phyloP scores from a whole-genome alignment of 2,888 invertebrate species.

The Drosophila bunnanda region DNA sequence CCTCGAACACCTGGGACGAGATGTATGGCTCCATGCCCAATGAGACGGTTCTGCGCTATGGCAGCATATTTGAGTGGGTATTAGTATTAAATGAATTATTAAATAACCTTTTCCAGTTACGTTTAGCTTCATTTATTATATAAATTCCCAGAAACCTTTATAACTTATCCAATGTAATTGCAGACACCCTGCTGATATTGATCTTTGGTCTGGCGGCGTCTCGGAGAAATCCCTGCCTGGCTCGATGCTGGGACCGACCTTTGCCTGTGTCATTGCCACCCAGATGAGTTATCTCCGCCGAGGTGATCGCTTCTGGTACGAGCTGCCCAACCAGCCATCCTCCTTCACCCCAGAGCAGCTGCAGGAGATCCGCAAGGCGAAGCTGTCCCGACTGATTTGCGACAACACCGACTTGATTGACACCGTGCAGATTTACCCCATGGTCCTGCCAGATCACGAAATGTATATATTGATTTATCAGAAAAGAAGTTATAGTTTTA shows the following conservation, averaged over 20 bases:
- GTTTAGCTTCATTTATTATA: not conserved
- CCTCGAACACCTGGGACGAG: constrained; percentile 90
- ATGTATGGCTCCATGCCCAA: constrained; percentile 95
- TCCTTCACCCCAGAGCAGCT: constrained; percentile 95
- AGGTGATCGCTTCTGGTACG: constrained; percentile 98
- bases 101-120: no score
- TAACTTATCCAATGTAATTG: not conserved
- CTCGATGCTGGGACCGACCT: constrained; percentile 96
- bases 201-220: constrained; percentile 97
- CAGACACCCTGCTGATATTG: constrained; percentile 95
- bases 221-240: constrained; percentile 95
- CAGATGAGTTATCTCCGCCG: constrained; percentile 95
- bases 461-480: constrained; percentile 88
- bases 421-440: constrained; percentile 95
- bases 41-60: constrained; percentile 92
- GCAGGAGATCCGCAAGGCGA: constrained; percentile 91
- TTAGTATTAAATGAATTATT: no score
- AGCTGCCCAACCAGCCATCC: constrained; percentile 95
- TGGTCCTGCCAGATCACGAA: constrained; percentile 96
- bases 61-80: constrained; percentile 91
- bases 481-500: not conserved
- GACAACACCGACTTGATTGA: constrained; percentile 97
- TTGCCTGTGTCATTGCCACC: constrained; percentile 96
- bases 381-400: constrained; percentile 93
- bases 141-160: not conserved